Base-by-base conservation (phyloP, 2,113 vertebrate genomes). In the Ploceus nigricollis region DNA sequence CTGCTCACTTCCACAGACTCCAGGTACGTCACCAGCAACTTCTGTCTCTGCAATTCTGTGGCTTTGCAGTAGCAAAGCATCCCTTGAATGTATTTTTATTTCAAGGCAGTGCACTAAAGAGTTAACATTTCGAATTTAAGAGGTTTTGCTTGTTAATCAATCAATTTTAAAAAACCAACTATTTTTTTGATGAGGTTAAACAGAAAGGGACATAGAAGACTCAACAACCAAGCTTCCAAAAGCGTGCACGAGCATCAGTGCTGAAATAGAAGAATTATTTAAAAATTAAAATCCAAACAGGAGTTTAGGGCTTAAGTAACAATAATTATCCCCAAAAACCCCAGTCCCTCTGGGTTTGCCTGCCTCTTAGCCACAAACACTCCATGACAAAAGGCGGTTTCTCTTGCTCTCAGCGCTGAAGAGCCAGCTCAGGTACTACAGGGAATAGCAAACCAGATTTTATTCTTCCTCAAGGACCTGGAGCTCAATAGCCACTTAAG, bases 391-490 rank as follows among this genome's bases (percentile, higher is more conserved):
- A 96, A 94, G 85, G 82, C 11, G 0, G 54, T 60, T 93, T 88
- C 92, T 90, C 82, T 35, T 58, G 88, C 94, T 97, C 79, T 90
- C 80, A 83, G 85, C 14, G 0, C 79, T 84, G 69, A 95, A 90
- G 85, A 96, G 88, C 88, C 75, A 6, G 79, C 2, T 4, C 82
- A 86, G 92, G 90, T 93, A 87, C 80, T 28, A 68, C 80, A 84
- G 88, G 86, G 92, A 97, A 94, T 21, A 96, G 88, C 48, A 90
- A 92, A 93, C 78, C 72, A 84, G 94, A 83, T 93, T 88, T 91
- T 54, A 90, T 94, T 92, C 94, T 94, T 89, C 92, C 92, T 94
- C 69, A 60, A 94, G 94, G 92, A 94, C 80, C 79, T 37, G 57
- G 40, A 83, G 85, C 76, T 95, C 58, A 94, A 96, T 13, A 90